Base-by-base conservation (phyloP, 2,888 invertebrate species). In the Timema cristinae region DNA sequence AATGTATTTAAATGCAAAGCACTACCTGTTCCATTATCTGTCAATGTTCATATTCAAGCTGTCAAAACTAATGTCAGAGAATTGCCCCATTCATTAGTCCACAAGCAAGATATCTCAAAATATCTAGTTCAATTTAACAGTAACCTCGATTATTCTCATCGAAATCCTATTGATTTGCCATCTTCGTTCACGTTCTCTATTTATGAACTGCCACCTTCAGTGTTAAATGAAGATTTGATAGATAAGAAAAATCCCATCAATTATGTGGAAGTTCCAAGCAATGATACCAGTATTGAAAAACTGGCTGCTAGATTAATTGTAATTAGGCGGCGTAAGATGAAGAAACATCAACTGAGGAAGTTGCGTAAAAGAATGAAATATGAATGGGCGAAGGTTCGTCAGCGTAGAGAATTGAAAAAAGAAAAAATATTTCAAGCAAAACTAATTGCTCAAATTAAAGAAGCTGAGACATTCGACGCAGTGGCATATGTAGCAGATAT, bases 251-350 rank as follows among this genome's bases (percentile, higher is more conserved):
- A 54, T 10, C 69, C 72, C 13, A 2, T 16, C 11, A 13, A 16
- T 9, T n/a, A 50, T 47, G 56, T 72, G 48, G 85, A 86, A 50
- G 77, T 86, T 63, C 88, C 87, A 0, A 78, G 83, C 0, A 75
- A 79, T 1, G 79, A 79, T 5, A 80, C 82, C 70, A 79, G 81
- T 15, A 84, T 86, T 68, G 89, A 90, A 79, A 92, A 90, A 79
- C 87, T 89, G 78, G 93, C 94, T 0, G 87, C 86, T 0, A 84
- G 91, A 69, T 81, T 94, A 72, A 90, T 94, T 75, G 89, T 91
- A 0, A 93, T 94, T 52, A 85, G 95, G 68, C 85, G 89, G 68
- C 87, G 88, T 70, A 95, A 95, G 83, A 95, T 96, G 93, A 93
- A 90, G 81, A 93, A 91, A 77, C 95, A 95, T 79, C 91, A 94